Base-by-base conservation (phyloP, 2,797 vertebrate species). In the Diceros bicornis region DNA sequence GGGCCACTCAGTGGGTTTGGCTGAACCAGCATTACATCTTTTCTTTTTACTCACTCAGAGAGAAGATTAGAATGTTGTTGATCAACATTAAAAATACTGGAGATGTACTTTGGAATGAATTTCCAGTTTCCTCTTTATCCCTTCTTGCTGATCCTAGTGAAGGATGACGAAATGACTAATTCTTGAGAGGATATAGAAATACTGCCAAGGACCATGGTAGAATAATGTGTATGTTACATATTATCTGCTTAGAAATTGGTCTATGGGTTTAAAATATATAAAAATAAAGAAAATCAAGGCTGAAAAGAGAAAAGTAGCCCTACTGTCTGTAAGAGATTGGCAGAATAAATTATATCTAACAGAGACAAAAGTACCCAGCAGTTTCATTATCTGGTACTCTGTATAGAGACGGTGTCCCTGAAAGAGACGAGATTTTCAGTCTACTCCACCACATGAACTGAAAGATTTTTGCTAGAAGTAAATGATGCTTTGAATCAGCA, bases 31-130 rank as follows among this genome's bases (percentile, higher is more conserved):
- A 93, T n/a, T 94, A 86, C 96, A 97, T 97, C 97, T 96, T 98
- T 98, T 97, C 95, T 92, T 96, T 82, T 32, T 21, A 59, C 97
- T 96, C 97, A 96, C 97, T 98, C 97, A 92, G 93, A 98, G 94
- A 98, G 55, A 96, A 91, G 92, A 97, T 90, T 92, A 98, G 96
- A 98, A 98, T 93, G 95, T n/a, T 98, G 98, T 79, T 98, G 91
- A 97, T 97, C 98, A 97, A 98, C 97, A 98, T 95, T 95, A 0
- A 82, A 57, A 95, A 97, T 41, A 61, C 75, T 93, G 50, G 25
- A 71, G 61, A 79, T 57, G 59, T 2, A 77, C 17, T 78, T 83
- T 0, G 12, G 77, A 59, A 47, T 83, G 90, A 59, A 95, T 97
- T 93, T 98, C 97, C 95, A 96, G 75, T 97, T 91, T 96, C 78